Evolutionary conservation across 2,113 vertebrate genomes (phyloP).

Genomic region (Mustelus asterias): DNA sequence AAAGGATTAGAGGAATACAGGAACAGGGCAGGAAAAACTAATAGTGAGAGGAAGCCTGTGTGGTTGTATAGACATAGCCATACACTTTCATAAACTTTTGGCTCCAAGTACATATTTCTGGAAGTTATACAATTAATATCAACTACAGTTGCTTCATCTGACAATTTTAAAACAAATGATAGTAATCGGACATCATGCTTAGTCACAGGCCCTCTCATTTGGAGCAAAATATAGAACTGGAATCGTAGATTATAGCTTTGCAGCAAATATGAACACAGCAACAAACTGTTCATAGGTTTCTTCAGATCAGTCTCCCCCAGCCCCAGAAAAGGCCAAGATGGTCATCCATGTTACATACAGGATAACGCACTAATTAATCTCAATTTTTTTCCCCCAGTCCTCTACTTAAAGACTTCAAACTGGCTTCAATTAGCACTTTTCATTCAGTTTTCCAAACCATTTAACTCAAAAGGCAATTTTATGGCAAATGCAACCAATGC

Average conservation of each 20-base stretch:
- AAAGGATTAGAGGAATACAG: neutral
- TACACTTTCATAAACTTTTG: no score
- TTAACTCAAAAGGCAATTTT: neutral
- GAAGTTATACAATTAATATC: neutral
- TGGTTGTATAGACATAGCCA: no score
- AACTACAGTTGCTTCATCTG: neutral
- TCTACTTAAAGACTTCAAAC: neutral
- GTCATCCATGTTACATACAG: neutral
- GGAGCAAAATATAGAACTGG: neutral
- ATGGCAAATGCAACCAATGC: neutral
- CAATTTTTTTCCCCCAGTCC: neutral
- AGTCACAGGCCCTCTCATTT: neutral
- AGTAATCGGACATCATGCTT: neutral
- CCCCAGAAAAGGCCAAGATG: neutral
- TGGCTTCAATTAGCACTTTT: neutral
- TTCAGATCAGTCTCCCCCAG: neutral
- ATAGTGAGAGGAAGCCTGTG: neutral
- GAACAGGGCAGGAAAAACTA: neutral
- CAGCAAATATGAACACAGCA: neutral
- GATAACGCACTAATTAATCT: neutral
- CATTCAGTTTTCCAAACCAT: neutral
- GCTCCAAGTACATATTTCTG: no score
- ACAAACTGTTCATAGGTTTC: neutral
- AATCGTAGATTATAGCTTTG: neutral
- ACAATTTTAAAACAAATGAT: neutral